Base-by-base conservation (phyloP, 92 coral and sea anemone genomes). In the Porites lobata region DNA sequence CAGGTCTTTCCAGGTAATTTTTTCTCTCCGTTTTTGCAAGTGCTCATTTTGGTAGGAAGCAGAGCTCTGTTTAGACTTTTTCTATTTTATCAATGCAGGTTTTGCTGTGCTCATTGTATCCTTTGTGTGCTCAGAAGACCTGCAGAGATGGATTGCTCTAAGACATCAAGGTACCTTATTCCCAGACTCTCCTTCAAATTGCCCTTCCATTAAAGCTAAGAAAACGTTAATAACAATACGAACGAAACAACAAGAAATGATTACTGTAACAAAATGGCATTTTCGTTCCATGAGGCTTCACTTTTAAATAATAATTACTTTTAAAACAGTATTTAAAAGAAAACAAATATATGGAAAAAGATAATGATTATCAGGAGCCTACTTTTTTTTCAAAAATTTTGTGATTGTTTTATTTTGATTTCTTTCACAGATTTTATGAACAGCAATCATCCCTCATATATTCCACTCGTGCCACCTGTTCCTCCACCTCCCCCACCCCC, bases 401-500 rank as follows among this genome's bases (percentile, higher is more conserved):
- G 47, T 56, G 61, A 56, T 2, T 14, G 61, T 10, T 11, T 29
- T 38, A 18, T 18, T 18, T 63, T 77, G 11, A 56, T 21, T 69
- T 21, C 0, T 2, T 50, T 77, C 54, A 14, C 72, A 84, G 87
- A 84, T 14, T 75, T 74, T 18, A 17, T 70, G 65, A 71, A 63
- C 20, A 63, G 47, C 65, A 59, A 79, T 13, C 17, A 78, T 17
- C 78, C 32, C 8, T 29, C 86, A 18, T 38, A 56, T 82, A 10
- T 50, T 73, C 70, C 87, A 19, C 38, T 22, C 74, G 63, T 38
- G 9, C 8, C 69, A 15, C 15, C 79, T 51, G 72, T 65, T 38
- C 88, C 96, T 10, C 77, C 89, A 0, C 93, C 94, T 13, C 94
- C 94, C 1, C 91, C 88, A 3, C 93, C 94, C 1, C 91, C 91